Evolutionary conservation across 2,888 invertebrate species (phyloP).

Genomic region (Drosophila neonasuta): DNA sequence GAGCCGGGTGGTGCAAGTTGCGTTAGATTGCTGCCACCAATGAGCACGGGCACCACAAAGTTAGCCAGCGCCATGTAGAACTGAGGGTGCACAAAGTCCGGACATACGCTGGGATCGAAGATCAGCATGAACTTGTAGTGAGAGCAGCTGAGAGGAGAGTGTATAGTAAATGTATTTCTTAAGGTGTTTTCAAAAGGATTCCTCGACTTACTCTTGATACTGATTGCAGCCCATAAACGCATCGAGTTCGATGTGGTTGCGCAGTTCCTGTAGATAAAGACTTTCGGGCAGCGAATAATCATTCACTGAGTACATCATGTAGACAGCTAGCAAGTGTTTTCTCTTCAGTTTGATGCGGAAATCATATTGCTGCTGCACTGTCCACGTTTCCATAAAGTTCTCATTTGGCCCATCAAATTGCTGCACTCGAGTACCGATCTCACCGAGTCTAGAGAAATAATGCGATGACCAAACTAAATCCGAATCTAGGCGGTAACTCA

Average conservation of each 20-base stretch:
- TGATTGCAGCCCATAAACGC: constrained; percentile 31
- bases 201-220: constrained; percentile 29
- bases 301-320: constrained; percentile 52
- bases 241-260: constrained; percentile 33
- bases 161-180: no score
- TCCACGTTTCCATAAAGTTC: constrained; percentile 11
- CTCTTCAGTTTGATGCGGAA: neutral
- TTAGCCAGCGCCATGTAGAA: constrained; percentile 59
- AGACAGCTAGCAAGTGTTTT: constrained; percentile 38
- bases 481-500: constrained; percentile 66
- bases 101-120: constrained; percentile 86
- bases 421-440: neutral
- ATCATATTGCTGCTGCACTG: neutral
- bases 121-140: constrained; percentile 86
- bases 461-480: constrained; percentile 51
- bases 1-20: constrained; percentile 84
- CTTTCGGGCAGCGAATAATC: constrained; percentile 38
- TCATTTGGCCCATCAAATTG: constrained; percentile 17
- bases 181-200: neutral
- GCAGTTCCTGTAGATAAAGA: constrained; percentile 46
- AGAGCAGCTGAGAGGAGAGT: constrained; percentile 40
- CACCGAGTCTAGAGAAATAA: constrained; percentile 31
- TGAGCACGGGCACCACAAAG: constrained; percentile 85
- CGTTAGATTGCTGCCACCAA: constrained; percentile 85
- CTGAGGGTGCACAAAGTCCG: constrained; percentile 87